These are phyloP conservation scores for Camponotus fellah DNA, from an alignment of 2,888 invertebrate genomes.

Conservation along the genomic window DNA sequence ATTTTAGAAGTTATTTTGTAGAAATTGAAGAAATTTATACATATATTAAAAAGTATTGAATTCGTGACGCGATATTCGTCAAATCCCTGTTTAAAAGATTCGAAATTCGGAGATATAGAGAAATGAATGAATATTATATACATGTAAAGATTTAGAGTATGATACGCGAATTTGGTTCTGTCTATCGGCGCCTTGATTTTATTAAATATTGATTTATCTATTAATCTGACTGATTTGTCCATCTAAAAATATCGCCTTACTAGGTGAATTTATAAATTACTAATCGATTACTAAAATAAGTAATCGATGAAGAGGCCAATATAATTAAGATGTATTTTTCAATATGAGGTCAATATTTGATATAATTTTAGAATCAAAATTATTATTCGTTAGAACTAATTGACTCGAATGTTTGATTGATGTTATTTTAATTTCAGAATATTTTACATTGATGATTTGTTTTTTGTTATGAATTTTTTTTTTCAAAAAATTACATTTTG, in stretches of 20 bases:
- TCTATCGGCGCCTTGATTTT: slow-evolving; percentile 66
- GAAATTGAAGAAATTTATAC: neutral
- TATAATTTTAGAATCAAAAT: slow-evolving; percentile 39
- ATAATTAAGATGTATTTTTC: slow-evolving; percentile 30
- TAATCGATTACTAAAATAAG: slow-evolving; percentile 3
- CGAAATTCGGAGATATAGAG: slow-evolving; percentile 45
- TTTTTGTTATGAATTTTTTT: neutral
- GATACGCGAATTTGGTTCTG: slow-evolving; percentile 67
- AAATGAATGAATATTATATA: slow-evolving; percentile 59
- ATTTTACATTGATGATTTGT: slow-evolving; percentile 10
- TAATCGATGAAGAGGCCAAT: slow-evolving; percentile 25
- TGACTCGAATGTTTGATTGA: slow-evolving; percentile 47
- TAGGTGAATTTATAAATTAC: slow-evolving; percentile 38
- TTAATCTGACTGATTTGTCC: slow-evolving; percentile 58
- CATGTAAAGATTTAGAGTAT: slow-evolving; percentile 54
- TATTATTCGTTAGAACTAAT: slow-evolving; percentile 48
- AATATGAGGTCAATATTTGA: slow-evolving; percentile 33
- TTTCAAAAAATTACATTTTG: neutral
- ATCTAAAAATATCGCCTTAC: slow-evolving; percentile 56
- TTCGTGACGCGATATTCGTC: neutral
- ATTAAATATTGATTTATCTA: slow-evolving; percentile 65
- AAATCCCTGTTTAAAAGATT: neutral
- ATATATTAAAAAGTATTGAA: neutral
- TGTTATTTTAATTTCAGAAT: slow-evolving; percentile 34
- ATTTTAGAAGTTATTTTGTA: slow-evolving; percentile 13